phyloP scores from a whole-genome alignment of 2,888 invertebrate genomes.

The Drosophila quinaria region DNA sequence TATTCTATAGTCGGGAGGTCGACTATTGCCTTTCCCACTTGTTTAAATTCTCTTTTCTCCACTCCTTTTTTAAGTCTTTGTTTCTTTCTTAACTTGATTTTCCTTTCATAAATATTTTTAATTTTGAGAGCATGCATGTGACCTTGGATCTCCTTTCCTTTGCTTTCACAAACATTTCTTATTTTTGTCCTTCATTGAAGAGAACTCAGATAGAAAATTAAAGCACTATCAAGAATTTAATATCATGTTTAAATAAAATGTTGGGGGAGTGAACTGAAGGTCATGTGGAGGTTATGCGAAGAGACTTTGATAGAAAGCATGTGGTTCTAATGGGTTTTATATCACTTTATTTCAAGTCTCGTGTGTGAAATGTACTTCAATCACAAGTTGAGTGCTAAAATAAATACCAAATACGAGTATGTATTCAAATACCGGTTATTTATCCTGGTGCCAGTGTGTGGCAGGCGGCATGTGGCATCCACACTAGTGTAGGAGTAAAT shows the following conservation, averaged over 20 bases:
- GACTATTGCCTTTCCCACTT: too few relatives aligned
- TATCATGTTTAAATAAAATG: neutral
- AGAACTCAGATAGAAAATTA: neutral
- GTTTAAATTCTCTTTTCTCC: neutral
- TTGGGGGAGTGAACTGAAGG: neutral
- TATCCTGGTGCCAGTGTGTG: slow-evolving; percentile 5
- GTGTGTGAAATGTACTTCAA: slow-evolving; percentile 24
- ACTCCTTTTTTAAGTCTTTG: neutral
- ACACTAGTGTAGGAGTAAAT: slow-evolving; percentile 47
- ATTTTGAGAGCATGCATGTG: neutral
- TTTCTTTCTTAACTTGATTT: neutral
- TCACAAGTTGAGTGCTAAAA: slow-evolving; percentile 13
- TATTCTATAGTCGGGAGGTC: too few relatives aligned
- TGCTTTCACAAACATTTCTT: neutral
- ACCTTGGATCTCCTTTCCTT: neutral
- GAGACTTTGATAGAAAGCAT: neutral
- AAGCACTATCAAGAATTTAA: neutral
- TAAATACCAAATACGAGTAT: slow-evolving; percentile 17
- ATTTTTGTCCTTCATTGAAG: neutral
- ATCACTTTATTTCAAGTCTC: slow-evolving; percentile 24
- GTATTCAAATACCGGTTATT: slow-evolving; percentile 35
- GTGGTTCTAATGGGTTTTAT: slow-evolving; percentile 26
- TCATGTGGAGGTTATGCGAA: neutral
- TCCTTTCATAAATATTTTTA: neutral
- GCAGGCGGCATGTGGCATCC: slow-evolving; percentile 41